Percentiles rank a stretch among this genome's conserved stretches.
Evolutionary conservation across 1,140 invertebrate genomes (phyloP).

Genomic region (Pectinophora gossypiella): DNA sequence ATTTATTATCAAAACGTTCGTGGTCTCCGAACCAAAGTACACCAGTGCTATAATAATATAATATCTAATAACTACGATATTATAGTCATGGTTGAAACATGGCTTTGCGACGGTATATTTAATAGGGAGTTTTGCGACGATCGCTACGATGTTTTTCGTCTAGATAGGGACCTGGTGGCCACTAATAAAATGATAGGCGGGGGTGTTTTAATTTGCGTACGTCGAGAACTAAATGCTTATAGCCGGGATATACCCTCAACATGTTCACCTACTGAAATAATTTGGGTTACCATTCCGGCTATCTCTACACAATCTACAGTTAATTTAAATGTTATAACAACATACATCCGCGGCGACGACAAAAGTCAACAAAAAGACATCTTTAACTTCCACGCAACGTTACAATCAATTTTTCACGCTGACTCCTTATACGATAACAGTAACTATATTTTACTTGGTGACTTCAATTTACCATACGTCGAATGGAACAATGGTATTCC

Average conservation of each 20-base stretch:
- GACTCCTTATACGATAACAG: neutral
- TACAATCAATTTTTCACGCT: neutral
- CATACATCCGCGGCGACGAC: neutral
- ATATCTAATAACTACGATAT: neutral
- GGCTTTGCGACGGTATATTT: neutral
- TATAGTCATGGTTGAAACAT: neutral
- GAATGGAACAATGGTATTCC: neutral
- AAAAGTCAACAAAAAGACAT: neutral
- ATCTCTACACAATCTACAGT: neutral
- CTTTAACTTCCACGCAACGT: neutral
- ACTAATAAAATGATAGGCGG: neutral
- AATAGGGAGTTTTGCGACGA: neutral
- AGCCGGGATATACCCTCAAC: neutral
- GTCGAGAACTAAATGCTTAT: neutral
- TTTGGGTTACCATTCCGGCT: neutral
- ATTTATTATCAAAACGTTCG: neutral
- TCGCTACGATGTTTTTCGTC: neutral
- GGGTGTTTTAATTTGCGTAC: neutral
- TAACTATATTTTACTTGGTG: neutral
- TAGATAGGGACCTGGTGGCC: neutral
- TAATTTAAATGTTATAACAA: neutral
- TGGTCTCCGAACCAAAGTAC: neutral
- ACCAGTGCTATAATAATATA: neutral
- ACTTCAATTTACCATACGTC: neutral
- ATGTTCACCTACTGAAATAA: neutral